phyloP scores from a whole-genome alignment of 1,140 invertebrate genomes.

The Bombus huntii region DNA sequence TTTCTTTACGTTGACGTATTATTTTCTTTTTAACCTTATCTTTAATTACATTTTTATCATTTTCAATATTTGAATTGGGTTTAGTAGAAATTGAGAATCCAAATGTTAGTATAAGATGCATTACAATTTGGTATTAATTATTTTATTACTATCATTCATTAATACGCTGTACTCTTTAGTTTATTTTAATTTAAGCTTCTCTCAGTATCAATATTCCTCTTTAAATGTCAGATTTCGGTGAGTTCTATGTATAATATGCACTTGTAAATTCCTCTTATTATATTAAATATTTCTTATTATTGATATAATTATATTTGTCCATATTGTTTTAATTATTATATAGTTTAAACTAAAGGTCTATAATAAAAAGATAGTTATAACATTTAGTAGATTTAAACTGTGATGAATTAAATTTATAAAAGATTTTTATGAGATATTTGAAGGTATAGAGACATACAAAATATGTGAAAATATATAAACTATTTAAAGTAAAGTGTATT shows the following conservation, averaged over 20 bases:
- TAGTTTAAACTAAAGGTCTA: neutral
- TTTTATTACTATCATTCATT: neutral
- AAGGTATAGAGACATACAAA: neutral
- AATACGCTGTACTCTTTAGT: neutral
- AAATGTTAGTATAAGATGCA: conserved; percentile 44
- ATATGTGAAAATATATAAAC: neutral
- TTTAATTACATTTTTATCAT: neutral
- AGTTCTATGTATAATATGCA: neutral
- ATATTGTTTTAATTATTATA: neutral
- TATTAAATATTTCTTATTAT: neutral
- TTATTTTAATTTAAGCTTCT: neutral
- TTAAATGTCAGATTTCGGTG: neutral
- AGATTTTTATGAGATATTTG: neutral
- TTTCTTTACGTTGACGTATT: neutral
- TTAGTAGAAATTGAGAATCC: conserved; percentile 10
- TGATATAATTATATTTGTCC: neutral
- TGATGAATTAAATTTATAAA: neutral
- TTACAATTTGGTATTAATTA: neutral
- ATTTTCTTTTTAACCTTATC: conserved; percentile 8
- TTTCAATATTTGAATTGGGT: neutral
- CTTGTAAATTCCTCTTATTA: neutral
- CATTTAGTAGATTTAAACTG: neutral
- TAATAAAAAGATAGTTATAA: neutral
- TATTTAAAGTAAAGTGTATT: neutral
- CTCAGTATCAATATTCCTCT: neutral